A percentile compares a stretch with the other conserved stretches of the same genome.
phyloP scores from a whole-genome alignment of 1,140 invertebrate genomes.

The Leptinotarsa undecemlineata region DNA sequence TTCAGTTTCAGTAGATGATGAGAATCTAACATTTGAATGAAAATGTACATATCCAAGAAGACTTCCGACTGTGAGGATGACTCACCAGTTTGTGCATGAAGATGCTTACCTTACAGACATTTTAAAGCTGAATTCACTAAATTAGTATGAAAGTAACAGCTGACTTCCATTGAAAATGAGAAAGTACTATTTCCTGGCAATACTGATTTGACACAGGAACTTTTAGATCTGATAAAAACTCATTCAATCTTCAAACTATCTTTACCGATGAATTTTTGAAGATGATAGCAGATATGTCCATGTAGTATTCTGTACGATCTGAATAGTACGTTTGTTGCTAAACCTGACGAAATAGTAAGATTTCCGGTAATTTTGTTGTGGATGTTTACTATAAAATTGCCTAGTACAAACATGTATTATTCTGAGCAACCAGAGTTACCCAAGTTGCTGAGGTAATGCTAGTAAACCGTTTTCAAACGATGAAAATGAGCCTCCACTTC shows the following conservation, averaged over 20 bases:
- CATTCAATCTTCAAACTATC: not conserved
- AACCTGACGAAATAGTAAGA: not conserved
- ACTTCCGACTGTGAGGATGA: not conserved
- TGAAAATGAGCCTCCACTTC: not conserved
- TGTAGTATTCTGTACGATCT: not conserved
- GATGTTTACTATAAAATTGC: not conserved
- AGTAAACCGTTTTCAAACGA: not conserved
- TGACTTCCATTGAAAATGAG: not conserved
- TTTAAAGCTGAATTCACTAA: too few species aligned
- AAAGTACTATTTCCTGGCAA: not conserved
- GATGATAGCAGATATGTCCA: not conserved
- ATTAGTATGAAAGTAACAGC: not conserved
- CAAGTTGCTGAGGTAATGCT: too few species aligned
- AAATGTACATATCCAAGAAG: not conserved
- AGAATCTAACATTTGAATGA: not conserved
- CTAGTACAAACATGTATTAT: not conserved
- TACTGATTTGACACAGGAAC: not conserved
- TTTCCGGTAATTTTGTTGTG: not conserved
- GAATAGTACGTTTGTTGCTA: not conserved
- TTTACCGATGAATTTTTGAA: not conserved
- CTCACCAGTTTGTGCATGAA: too few species aligned
- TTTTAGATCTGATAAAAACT: not conserved
- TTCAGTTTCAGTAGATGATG: too few species aligned
- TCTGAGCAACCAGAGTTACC: too few species aligned
- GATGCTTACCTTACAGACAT: too few species aligned